Conservation (phyloP, 2,888 invertebrate species). For the Neoascia interrupta region DNA sequence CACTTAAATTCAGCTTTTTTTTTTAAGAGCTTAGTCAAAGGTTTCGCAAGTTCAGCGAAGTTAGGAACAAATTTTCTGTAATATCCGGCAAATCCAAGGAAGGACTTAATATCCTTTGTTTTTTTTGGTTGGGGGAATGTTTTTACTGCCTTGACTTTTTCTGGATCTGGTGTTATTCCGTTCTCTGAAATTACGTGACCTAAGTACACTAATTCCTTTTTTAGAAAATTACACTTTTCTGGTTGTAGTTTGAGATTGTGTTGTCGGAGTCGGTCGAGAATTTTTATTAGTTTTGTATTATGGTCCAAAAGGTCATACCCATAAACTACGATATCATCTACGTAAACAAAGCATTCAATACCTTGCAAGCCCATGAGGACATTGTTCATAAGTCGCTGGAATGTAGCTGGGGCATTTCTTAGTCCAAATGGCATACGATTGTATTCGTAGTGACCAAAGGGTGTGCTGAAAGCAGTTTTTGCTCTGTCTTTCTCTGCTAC, state of each 20-base stretch:
- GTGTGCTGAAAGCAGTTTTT: neutral
- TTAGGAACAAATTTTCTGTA: neutral
- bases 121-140: neutral
- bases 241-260: neutral
- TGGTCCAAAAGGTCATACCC: neutral
- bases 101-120: conserved; percentile 1
- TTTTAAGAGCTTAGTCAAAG: neutral
- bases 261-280: neutral
- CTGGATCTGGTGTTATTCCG: neutral
- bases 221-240: neutral
- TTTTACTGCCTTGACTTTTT: neutral
- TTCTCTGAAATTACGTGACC: neutral
- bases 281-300: neutral
- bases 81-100: conserved; percentile 1
- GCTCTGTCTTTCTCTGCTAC: neutral
- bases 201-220: too few species aligned
- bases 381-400: neutral
- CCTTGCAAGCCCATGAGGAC: neutral
- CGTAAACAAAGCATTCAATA: neutral
- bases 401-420: neutral
- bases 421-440: neutral
- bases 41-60: neutral
- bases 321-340: neutral
- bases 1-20: conserved; percentile 2
- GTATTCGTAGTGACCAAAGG: neutral